Evolutionary conservation across 2,888 invertebrate genomes (phyloP), one percentile per base, ranked within the genome.

Genomic region (Pharmacophagus antenor): DNA sequence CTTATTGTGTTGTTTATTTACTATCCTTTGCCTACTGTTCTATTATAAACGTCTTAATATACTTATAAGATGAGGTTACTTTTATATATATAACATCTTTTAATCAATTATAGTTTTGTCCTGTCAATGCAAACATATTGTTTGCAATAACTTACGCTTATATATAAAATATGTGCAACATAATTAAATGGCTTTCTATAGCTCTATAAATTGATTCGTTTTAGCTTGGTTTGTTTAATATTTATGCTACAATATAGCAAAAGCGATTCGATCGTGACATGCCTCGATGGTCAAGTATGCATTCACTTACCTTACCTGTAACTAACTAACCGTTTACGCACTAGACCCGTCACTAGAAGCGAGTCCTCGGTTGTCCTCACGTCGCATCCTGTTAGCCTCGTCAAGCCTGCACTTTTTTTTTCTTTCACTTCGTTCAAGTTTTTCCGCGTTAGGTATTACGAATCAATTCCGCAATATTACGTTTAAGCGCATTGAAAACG

Each of bases 381-480:
- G 66, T 69, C 63, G 77, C 78, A 82, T 81, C 84, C 82, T 83
- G 85, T 78, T 85, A 70, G 67, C 85, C 85, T 85, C 82, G 82
- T 60, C 58, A 42, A 51, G 60, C 54, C 59, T 57, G 61, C 62
- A 67, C 56, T 56, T 61, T 56, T 74, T 81, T 79, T 82, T 81
- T 81, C 80, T 81, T 77, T 78, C 74, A 72, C 77, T 68, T 57
- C 58, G 66, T 63, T 72, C 69, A 67, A 70, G 72, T 70, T 81
- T 79, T 82, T 81, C 82, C 82, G 76, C 67, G 58, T 77, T 71
- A 58, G 57, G 74, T 20, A 31, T 27, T 47, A 23, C 27, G 20
- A 55, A 27, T 56, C 23, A 27, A 59, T 59, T 58, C 50, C 53
- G 49, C 41, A 52, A 59, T 37, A 55, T 59, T 47, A 58, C 57